phyloP scores from a whole-genome alignment of 2,797 vertebrate species.

The Sebastiscus tertius region DNA sequence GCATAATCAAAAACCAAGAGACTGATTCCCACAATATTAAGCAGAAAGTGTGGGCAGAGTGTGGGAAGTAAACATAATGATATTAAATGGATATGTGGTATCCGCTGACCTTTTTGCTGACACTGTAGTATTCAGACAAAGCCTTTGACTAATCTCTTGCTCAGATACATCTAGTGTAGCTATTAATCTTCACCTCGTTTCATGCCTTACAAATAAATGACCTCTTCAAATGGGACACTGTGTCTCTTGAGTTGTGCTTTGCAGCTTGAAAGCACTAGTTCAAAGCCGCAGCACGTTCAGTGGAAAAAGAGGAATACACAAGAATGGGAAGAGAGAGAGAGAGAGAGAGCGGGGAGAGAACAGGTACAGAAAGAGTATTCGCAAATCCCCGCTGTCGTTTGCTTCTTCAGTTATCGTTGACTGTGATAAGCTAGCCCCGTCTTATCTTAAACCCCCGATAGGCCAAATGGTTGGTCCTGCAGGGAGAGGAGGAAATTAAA shows the following conservation, averaged over 20 bases:
- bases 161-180: slow-evolving; percentile 58
- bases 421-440: slow-evolving; percentile 79
- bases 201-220: slow-evolving; percentile 73
- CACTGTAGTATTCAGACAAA: slow-evolving; percentile 65
- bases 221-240: slow-evolving; percentile 71
- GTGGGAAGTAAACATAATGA: slow-evolving; percentile 56
- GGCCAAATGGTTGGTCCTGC: slow-evolving; percentile 73
- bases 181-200: slow-evolving; percentile 77
- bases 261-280: slow-evolving; percentile 63
- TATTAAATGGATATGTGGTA: slow-evolving; percentile 61
- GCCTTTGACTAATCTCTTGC: slow-evolving; percentile 70
- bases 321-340: background rate
- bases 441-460: slow-evolving; percentile 80
- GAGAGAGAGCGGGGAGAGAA: background rate
- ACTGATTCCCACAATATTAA: slow-evolving; percentile 14
- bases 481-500: slow-evolving; percentile 68
- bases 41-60: slow-evolving; percentile 10
- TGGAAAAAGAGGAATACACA: slow-evolving; percentile 4
- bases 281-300: slow-evolving; percentile 58
- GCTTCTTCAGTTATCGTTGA: slow-evolving; percentile 73
- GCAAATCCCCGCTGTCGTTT: slow-evolving; percentile 76
- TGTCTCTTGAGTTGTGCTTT: slow-evolving; percentile 67
- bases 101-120: slow-evolving; percentile 70
- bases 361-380: slow-evolving; percentile 61
- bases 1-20: slow-evolving; percentile 10